phyloP scores from a whole-genome alignment of 2,113 vertebrate genomes.

The Montifringilla adamsi region DNA sequence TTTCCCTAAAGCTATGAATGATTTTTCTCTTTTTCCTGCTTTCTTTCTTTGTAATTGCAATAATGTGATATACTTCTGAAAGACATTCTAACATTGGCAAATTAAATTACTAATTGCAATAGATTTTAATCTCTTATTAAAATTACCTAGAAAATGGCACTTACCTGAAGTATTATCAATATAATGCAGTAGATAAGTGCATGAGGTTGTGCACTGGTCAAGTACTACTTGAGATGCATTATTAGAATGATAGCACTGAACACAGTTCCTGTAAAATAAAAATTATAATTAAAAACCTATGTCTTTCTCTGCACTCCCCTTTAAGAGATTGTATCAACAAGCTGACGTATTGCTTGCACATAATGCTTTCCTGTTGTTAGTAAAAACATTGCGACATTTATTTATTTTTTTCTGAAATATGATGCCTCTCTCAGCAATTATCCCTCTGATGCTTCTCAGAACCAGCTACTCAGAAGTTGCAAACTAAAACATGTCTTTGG shows the following conservation, averaged over 20 bases:
- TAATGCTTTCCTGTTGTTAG: neutral
- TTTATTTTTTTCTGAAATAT: constrained; percentile 29
- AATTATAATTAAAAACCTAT: neutral
- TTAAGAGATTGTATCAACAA: constrained; percentile 2
- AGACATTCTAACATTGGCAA: neutral
- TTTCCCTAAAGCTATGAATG: constrained; percentile 9
- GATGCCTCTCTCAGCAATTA: neutral
- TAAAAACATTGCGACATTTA: constrained; percentile 13
- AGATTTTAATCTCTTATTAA: neutral
- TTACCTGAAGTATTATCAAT: constrained; percentile 81
- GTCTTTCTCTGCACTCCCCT: neutral
- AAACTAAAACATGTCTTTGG: neutral
- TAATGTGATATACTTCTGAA: neutral
- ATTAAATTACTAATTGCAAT: neutral
- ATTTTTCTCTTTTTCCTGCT: neutral
- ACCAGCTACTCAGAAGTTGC: neutral
- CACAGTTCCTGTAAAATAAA: constrained; percentile 81
- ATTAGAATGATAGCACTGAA: constrained; percentile 82
- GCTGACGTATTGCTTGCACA: neutral
- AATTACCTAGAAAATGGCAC: neutral
- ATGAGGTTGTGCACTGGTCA: constrained; percentile 82
- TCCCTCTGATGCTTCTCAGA: neutral
- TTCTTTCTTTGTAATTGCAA: constrained; percentile 21
- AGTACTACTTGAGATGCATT: constrained; percentile 71
- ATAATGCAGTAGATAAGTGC: constrained; percentile 76